Evolutionary conservation across 2,888 invertebrate genomes (phyloP), one percentile per base, ranked within the genome.

Genomic region (Caenorhabditis japonica): DNA sequence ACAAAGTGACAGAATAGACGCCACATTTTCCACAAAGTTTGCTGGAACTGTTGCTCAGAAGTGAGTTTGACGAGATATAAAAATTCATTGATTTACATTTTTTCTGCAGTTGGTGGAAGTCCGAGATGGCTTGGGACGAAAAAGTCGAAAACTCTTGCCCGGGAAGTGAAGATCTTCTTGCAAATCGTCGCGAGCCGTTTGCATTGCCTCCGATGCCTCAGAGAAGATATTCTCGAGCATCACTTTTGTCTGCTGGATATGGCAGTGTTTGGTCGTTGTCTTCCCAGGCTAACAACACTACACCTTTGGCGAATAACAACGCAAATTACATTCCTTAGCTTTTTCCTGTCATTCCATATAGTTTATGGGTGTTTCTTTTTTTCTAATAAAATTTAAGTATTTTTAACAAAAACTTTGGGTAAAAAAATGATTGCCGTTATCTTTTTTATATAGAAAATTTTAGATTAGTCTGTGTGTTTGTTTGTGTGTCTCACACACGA

Each of bases 101-200:
- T 17, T 10, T 41, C 43, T 76, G 49, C 62, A 76, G 76, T 12
- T 80, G 80, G 80, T 80, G 80, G 80, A 68, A 61, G 21, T 36
- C 41, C 13, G 85, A 85, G 55, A 83, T 86, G 84, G 68, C 81
- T n/a, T 85, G 85, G 85, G 83, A 85, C 13, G 84, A 85, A 10
- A 53, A 60, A 23, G 34, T 75, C 4, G 66, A 69, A 30, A 59
- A 74, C 27, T 39, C 74, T 7, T 56, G 60, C 8, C 1, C 71
- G 12, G 58, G 49, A 4, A 75, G 71, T 17, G 79, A 74, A 13
- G 60, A 74, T n/a, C 27, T 39, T 12, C 47, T 44, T 5, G 51
- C 44, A n/a, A 49, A 59, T 2, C 60, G 75, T 7, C 66, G 68
- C 8, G 71, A 69, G n/a, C 47, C 60, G 8, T 72, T 71, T 30